phyloP scores from a whole-genome alignment of 2,888 invertebrate species.

The Augochlorella aurata region DNA sequence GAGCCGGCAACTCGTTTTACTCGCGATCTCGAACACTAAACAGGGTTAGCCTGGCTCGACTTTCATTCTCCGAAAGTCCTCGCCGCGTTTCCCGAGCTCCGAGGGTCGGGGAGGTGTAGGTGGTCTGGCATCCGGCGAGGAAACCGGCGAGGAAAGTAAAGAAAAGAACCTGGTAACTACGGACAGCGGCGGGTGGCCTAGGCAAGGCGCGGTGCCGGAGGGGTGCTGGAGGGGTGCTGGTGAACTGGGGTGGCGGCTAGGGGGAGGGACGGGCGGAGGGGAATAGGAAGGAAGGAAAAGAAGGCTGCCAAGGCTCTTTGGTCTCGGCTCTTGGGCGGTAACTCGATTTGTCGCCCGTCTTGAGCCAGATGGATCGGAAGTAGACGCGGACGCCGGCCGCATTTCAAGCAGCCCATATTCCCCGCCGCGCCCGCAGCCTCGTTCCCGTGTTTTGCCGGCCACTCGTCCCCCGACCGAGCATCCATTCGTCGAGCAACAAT shows the following conservation, averaged over 20 bases:
- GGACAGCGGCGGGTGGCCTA: not conserved
- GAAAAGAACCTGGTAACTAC: conserved; percentile 43
- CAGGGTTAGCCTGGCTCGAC: conserved; percentile 63
- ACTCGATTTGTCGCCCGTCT: conserved; percentile 79
- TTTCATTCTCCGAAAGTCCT: conserved; percentile 17
- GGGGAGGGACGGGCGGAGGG: conserved; percentile 6
- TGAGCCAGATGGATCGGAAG: conserved; percentile 79
- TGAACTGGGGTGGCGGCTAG: not conserved
- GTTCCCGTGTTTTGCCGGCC: conserved; percentile 54
- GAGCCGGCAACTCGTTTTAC: conserved; percentile 76
- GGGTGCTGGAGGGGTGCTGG: not conserved
- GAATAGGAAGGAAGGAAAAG: conserved; percentile 61
- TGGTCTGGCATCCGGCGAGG: conserved; percentile 23
- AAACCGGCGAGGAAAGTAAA: conserved; percentile 31
- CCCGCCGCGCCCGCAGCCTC: conserved; percentile 5
- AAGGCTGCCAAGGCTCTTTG: conserved; percentile 73
- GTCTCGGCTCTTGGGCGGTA: conserved; percentile 76
- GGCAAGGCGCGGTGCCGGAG: not conserved
- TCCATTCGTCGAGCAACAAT: conserved; percentile 58
- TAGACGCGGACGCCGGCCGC: conserved; percentile 77
- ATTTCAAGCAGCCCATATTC: conserved; percentile 73
- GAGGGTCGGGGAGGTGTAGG: not conserved
- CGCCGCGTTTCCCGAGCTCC: not conserved
- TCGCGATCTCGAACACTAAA: conserved; percentile 75
- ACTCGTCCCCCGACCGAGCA: conserved; percentile 28